Evolutionary conservation across 2,113 vertebrate species (phyloP).

Genomic region (Bagarius yarrelli): DNA sequence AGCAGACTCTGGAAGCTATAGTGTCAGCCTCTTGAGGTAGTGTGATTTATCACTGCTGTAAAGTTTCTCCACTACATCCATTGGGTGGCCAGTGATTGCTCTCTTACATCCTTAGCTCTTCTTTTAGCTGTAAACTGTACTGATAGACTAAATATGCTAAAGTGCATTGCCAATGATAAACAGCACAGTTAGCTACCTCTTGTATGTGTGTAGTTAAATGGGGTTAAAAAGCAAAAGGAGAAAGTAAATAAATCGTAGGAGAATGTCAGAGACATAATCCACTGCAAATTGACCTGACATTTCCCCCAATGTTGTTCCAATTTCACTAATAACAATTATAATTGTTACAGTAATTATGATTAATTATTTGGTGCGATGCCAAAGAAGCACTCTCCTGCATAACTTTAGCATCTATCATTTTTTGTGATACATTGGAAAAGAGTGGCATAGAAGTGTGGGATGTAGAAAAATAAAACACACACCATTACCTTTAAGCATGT

Average conservation of each 20-base stretch:
- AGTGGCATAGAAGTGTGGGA: background rate
- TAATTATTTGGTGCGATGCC: conserved; percentile 64
- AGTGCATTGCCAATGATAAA: conserved; percentile 40
- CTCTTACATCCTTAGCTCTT: background rate
- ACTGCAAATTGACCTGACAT: conserved; percentile 62
- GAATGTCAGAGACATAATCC: conserved; percentile 47
- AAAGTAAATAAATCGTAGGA: conserved; percentile 23
- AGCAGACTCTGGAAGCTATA: conserved; percentile 18
- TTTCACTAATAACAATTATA: conserved; percentile 74
- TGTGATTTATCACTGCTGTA: conserved; percentile 44
- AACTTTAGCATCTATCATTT: conserved; percentile 54
- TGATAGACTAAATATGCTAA: conserved; percentile 12
- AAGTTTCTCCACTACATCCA: conserved; percentile 18
- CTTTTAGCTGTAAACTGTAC: conserved; percentile 14
- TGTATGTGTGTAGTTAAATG: conserved; percentile 4
- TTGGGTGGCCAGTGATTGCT: conserved; percentile 25
- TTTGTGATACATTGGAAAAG: conserved; percentile 18
- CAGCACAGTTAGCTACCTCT: conserved; percentile 28
- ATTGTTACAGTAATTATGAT: conserved; percentile 77
- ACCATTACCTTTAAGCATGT: background rate
- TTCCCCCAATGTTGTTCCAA: conserved; percentile 59
- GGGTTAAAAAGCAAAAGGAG: background rate
- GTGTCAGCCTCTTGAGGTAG: background rate
- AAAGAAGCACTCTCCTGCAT: conserved; percentile 62
- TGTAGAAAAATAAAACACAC: background rate